Conservation (phyloP, 2,888 invertebrate species). For the Hybos culiciformis region DNA sequence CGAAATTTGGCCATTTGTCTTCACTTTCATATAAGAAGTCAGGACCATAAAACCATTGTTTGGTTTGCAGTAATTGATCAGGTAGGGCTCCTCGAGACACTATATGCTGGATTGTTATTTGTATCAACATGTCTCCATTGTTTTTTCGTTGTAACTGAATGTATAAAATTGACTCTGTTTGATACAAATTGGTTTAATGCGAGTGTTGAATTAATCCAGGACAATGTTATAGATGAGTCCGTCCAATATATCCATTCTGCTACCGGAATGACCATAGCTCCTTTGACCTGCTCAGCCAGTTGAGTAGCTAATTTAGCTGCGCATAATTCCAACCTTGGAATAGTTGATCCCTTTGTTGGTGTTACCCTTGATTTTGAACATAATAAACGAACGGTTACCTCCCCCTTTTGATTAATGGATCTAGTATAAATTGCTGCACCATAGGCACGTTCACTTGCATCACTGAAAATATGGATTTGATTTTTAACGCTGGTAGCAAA, state of each 20-base stretch:
- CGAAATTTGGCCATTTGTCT: not conserved
- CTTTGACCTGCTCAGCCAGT: not conserved
- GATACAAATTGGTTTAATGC: too few species aligned
- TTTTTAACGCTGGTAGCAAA: too few species aligned
- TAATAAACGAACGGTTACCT: not conserved
- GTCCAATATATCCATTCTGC: too few species aligned
- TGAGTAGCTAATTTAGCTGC: slow-evolving; percentile 1
- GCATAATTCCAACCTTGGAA: slow-evolving; percentile 17
- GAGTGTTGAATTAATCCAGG: too few species aligned
- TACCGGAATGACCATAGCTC: not conserved
- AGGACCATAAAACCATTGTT: slow-evolving; percentile 3
- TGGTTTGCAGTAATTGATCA: not conserved
- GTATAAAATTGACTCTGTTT: not conserved
- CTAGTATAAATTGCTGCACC: slow-evolving; percentile 14
- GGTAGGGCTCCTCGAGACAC: slow-evolving; percentile 18
- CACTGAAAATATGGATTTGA: not conserved
- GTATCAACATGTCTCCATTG: slow-evolving; percentile 20
- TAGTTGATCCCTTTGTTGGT: slow-evolving; percentile 12
- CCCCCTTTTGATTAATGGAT: not conserved
- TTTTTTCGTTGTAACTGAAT: not conserved
- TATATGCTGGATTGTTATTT: slow-evolving; percentile 21
- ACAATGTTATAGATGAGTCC: too few species aligned
- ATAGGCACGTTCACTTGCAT: slow-evolving; percentile 9
- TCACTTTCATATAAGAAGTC: not conserved
- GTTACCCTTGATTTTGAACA: slow-evolving; percentile 10